These are phyloP conservation scores for Syngnathoides biaculeatus DNA, from an alignment of 2,113 vertebrate species.

Conservation along the genomic window DNA sequence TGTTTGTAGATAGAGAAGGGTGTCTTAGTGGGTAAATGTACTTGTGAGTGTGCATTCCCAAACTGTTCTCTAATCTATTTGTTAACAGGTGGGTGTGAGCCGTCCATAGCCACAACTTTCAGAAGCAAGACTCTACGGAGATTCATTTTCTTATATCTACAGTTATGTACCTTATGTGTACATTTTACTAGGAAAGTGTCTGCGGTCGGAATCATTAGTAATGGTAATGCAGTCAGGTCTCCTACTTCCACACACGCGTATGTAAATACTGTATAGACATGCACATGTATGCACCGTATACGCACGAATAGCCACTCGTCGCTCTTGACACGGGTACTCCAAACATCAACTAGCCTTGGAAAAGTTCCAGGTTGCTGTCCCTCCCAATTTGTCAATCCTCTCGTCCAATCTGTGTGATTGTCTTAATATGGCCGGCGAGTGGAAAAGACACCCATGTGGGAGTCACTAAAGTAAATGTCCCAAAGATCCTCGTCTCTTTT, in stretches of 20 bases:
- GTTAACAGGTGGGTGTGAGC: constrained; percentile 22
- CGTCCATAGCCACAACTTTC: constrained; percentile 14
- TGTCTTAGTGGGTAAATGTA: constrained; percentile 51
- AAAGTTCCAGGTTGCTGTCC: constrained; percentile 24
- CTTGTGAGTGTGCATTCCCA: constrained; percentile 24
- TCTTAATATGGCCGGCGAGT: constrained; percentile 55
- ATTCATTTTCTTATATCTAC: neutral
- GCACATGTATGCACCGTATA: constrained; percentile 5
- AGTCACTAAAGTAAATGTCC: constrained; percentile 23
- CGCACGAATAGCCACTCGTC: constrained; percentile 10
- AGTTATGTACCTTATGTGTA: neutral
- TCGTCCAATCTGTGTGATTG: constrained; percentile 32
- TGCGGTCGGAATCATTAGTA: constrained; percentile 39
- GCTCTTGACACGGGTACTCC: neutral
- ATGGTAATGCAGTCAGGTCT: constrained; percentile 30
- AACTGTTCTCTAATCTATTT: constrained; percentile 30
- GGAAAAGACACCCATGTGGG: constrained; percentile 16
- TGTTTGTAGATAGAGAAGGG: constrained; percentile 64
- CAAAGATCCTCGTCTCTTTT: constrained; percentile 4
- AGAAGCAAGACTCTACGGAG: constrained; percentile 13
- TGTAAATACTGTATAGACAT: neutral
- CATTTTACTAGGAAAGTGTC: constrained; percentile 22
- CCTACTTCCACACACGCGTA: constrained; percentile 1
- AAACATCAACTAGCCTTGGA: constrained; percentile 57
- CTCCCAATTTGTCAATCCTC: constrained; percentile 14